Evolutionary conservation across 2,113 vertebrate genomes (phyloP), one percentile per base, ranked within the genome.

Genomic region (Xyrauchen texanus): DNA sequence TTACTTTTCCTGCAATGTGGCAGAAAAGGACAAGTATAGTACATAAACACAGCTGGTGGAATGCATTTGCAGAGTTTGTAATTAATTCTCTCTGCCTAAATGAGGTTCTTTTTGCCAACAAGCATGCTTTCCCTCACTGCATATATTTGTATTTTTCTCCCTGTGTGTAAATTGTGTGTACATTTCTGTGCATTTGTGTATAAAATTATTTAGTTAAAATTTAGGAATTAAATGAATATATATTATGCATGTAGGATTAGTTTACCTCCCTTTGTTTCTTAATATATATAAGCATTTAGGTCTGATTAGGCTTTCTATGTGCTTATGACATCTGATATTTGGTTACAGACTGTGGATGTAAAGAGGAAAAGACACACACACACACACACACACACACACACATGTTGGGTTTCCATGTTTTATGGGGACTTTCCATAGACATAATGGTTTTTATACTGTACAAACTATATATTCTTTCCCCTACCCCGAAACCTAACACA

Each of bases 11-110:
- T 83, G 70, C 62, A 63, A 63, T 8, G 77, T 79, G 79, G 83
- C 81, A 57, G 55, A 68, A 64, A 68, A 81, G 79, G 76, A 77
- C 83, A 87, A 87, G 86, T 86, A 73, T 81, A 88, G 85, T 70
- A 15, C 78, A 34, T 75, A 77, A 82, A 82, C 85, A 70, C 4
- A 52, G 79, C 81, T 84, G 68, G 79, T 86, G 74, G 77, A 34
- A 16, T 71, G 75, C 61, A 84, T 86, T 89, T 92, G 86, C 89
- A 86, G 84, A 44, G 71, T 58, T 81, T 64, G 81, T 89, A 86
- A 90, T 91, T 83, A 88, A 88, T 88, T 89, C 86, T 34, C 91
- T 89, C 87, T 86, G 85, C 87, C 87, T 85, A 91, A 89, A 84
- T 79, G 87, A 85, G 85, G 16, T 4, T 81, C 67, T 66, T 74